Evolutionary conservation across 2,113 vertebrate species (phyloP), one percentile per base, ranked within the genome.

Genomic region (Lota lota): DNA sequence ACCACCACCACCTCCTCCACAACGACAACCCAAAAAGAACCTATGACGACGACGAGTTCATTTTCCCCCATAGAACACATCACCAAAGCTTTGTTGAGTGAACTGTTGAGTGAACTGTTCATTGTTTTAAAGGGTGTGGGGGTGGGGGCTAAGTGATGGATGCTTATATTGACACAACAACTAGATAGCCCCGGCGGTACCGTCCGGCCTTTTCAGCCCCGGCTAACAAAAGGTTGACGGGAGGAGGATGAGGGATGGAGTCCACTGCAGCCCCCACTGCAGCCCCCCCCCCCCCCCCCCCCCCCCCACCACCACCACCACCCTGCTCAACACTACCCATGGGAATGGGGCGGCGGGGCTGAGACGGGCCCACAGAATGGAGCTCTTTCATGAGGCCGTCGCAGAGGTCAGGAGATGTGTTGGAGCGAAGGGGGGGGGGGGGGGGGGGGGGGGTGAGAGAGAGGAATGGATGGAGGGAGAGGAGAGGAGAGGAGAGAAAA

Each of bases 121-220:
- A 83, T 92, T 93, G 90, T 90, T 47, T 14, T 10, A 10, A 47
- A 1, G 84, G 60, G 69, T 56, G 78, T 88, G 92, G 92, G 82
- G 79, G 72, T 75, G 66, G 0, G 64, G 84, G 79, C 83, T 77
- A 81, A 82, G 81, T 92, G 89, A 88, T 88, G 87, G 89, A 92
- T 85, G 87, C 87, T 80, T 88, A 85, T 90, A 92, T 89, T 92
- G 90, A 92, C 89, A 87, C 83, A 87, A 88, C 90, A 90, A 88
- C 81, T 40, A 73, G 87, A 83, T 85, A 87, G 66, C 85, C 86
- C 86, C 85, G 87, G 67, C 71, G 63, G 86, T 87, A 87, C 87
- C 75, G 74, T 75, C 79, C 80, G 75, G 88, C 88, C 28, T 87
- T 91, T 91, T 85, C 91, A 79, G 2, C 22, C 0, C n/a, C 77